These are phyloP conservation scores for Gadopsis marmoratus DNA, from an alignment of 2,797 vertebrate genomes.

Conservation along the genomic window DNA sequence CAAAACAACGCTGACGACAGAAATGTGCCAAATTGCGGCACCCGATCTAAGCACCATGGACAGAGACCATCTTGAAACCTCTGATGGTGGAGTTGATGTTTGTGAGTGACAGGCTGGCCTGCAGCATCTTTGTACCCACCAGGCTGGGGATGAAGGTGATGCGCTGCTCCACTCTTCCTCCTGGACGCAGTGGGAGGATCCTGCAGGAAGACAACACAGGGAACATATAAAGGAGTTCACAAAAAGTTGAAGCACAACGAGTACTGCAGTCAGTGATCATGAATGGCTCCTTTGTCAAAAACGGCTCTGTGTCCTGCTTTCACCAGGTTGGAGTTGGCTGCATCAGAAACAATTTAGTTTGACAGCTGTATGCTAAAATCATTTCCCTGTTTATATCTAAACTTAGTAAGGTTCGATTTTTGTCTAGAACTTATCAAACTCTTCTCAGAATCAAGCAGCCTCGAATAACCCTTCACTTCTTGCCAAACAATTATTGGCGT, in stretches of 20 bases:
- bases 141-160: conserved; percentile 74
- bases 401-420: neutral
- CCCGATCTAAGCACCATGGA: conserved; percentile 54
- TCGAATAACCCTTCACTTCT: neutral
- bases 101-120: conserved; percentile 71
- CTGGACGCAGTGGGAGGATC: conserved; percentile 64
- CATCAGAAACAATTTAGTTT: neutral
- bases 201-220: conserved; percentile 56
- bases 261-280: neutral
- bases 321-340: neutral
- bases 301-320: neutral
- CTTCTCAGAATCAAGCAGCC: neutral
- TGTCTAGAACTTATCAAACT: neutral
- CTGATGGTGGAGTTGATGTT: conserved; percentile 60
- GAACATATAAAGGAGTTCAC: neutral
- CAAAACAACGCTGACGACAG: neutral
- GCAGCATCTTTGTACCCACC: conserved; percentile 82
- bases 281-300: neutral
- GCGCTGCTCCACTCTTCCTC: conserved; percentile 47
- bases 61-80: conserved; percentile 80
- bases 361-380: neutral
- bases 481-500: neutral
- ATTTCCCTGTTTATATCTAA: neutral
- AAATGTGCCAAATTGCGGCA: neutral
- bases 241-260: neutral